Base-by-base conservation (phyloP, 1,140 invertebrate species). In the Drosophila eugracilis region DNA sequence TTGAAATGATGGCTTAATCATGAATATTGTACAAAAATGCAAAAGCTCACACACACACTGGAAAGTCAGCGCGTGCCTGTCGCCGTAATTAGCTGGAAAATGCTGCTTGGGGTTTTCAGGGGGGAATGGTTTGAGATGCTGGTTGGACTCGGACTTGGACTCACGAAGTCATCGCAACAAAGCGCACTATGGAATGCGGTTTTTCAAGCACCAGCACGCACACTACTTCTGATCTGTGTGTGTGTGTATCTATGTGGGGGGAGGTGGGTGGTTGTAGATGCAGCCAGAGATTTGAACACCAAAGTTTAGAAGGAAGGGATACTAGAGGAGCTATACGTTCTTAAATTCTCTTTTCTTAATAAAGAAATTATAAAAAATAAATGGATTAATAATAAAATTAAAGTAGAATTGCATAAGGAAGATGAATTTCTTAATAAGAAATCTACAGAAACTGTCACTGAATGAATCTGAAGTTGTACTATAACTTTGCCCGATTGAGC, bases 111-210 rank as follows among this genome's bases (percentile, higher is more conserved):
- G 42, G 6, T 5, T n/a, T 21, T 26, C 42, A 50, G 28, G 36
- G 22, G 21, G 39, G 10, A 10, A 32, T n/a, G 14, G 12, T 55
- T 55, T 74, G 77, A 59, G 81, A 86, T 86, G 77, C 83, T 86
- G 80, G 57, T 37, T 58, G 19, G 48, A 36, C 63, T 66, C 36
- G 39, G 57, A 65, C 59, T 26, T 39, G 39, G 57, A 47, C 60
- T 14, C 26, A 48, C 36, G 19, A 34, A 32, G 54, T 15, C 39
- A 41, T 47, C 44, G 62, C 49, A 41, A 45, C 60, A 71, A 69
- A 75, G 81, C 81, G 78, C 81, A 88, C 83, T 83, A 76, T 76
- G 83, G 83, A 88, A 88, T 88, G 83, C 59, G 83, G 83, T 88
- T 88, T 88, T 88, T 88, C 78, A 65, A 88, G 75, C 83, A 55